Evolutionary conservation across 1,140 invertebrate species (phyloP).

Genomic region (Ceratoteleas bidentatus): DNA sequence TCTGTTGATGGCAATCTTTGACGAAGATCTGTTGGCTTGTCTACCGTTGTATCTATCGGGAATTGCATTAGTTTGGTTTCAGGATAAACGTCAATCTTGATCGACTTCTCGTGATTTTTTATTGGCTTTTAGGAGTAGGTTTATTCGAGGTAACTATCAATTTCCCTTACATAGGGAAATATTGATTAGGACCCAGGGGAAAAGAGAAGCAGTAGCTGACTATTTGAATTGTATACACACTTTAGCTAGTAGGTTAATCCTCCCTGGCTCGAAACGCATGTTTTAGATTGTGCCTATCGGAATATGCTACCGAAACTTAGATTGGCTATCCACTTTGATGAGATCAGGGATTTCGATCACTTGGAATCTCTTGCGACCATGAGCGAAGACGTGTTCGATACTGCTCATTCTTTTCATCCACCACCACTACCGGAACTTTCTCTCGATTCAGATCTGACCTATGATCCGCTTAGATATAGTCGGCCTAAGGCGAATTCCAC

Average conservation of each 20-base stretch:
- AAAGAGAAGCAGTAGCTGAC: not conserved
- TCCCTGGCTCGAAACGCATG: not conserved
- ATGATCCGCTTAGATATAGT: too few relatives aligned
- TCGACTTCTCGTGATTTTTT: too few relatives aligned
- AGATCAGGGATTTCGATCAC: not conserved
- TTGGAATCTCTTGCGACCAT: not conserved
- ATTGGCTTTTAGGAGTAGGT: too few relatives aligned
- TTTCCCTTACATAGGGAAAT: not conserved
- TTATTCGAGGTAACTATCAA: too few relatives aligned
- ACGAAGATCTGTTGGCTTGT: too few relatives aligned
- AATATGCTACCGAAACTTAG: slow-evolving; percentile 2
- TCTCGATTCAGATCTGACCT: too few relatives aligned
- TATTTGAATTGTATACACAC: slow-evolving; percentile 1
- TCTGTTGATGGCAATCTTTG: too few relatives aligned
- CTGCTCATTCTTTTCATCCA: not conserved
- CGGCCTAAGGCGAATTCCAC: too few relatives aligned
- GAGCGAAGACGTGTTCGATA: not conserved
- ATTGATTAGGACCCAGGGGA: not conserved
- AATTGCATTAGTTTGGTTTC: too few relatives aligned
- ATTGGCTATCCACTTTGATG: not conserved
- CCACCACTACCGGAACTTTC: too few relatives aligned
- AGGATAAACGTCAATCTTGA: too few relatives aligned
- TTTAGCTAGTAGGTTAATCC: not conserved
- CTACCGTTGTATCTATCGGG: too few relatives aligned
- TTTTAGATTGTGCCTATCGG: not conserved